Base-by-base conservation (phyloP, 2,888 invertebrate genomes). In the Pachycephus smyrnensis region DNA sequence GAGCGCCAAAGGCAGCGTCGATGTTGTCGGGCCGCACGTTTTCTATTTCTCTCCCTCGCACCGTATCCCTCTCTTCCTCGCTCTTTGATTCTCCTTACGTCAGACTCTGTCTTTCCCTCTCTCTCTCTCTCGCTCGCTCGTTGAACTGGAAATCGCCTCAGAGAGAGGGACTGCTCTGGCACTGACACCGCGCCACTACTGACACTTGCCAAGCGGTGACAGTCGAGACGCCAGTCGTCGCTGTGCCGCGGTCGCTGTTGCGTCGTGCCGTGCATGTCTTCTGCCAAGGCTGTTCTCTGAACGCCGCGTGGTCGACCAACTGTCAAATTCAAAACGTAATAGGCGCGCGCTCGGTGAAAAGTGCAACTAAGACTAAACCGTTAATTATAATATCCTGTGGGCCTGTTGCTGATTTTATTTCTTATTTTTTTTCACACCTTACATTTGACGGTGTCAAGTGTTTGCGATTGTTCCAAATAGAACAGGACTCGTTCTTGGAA, bases 121-220 rank as follows among this genome's bases (percentile, higher is more conserved):
- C 23, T 55, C 6, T 55, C 55, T 55, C 55, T 23, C 55, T 55
- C 55, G 23, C 55, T 55, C 23, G 23, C 55, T 23, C 23, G 55
- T 55, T 55, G 55, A 55, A 55, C 55, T 55, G 55, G 55, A 55
- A 55, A 55, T 55, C 55, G 55, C 9, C 55, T 55, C 23, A 2
- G 55, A 55, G 40, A 40, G 55, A 55, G 55, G 55, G 55, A 55
- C 9, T 9, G 55, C 55, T 55, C 55, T 23, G 55, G 55, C 55
- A 55, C 55, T 55, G 55, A 69, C 75, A 55, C 76, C 79, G 73
- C 76, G 81, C 82, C 80, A 79, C 80, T 80, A 84, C 86, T 85
- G 88, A 86, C 88, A 86, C 84, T 85, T 86, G 83, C 81, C 80
- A 82, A 82, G 82, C 83, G 83, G 83, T 89, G 88, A 89, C 89